Base-by-base conservation (phyloP, 2,797 vertebrate species). In the Corythornis leucogaster region DNA sequence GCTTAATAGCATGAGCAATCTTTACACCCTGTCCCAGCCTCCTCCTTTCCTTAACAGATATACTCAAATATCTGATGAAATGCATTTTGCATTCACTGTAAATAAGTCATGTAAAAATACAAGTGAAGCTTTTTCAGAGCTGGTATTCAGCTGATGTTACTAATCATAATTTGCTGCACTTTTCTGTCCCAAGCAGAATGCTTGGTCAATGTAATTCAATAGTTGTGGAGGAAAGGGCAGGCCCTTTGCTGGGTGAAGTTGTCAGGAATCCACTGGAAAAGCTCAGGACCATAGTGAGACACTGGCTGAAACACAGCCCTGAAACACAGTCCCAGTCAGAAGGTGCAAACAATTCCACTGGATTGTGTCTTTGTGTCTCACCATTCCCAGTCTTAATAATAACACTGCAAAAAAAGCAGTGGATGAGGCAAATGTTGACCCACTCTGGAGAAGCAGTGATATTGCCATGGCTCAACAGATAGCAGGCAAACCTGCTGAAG, bases 251-350 rank as follows among this genome's bases (percentile, higher is more conserved):
- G 12, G n/a, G 28, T 6, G 35, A 67, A 67, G 38, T 40, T 57
- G 35, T 79, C 69, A 87, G 58, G 92, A 94, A 89, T 59, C 51
- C 62, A 85, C 43, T 55, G 43, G 70, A 89, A 89, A 84, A 91
- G 61, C 15, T 5, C 40, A 58, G 58, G 80, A 73, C 31, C 3
- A 0, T 35, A 71, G 38, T 0, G 2, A 77, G 54, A 55, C 40
- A 62, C 46, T 31, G 82, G 64, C 51, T 89, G 69, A 90, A 38
- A 38, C 38, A 38, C 38, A 38, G n/a, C 35, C 20, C 51, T 70
- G 59, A 67, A 42, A 83, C 35, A 46, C 40, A 64, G 20, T 28
- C 24, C 5, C 21, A 48, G 67, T 31, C 24, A 18, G 48, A 83
- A 71, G 38, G 68, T 26, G 20, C 9, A 85, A 66, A 69, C 82